Evolutionary conservation across 2,113 vertebrate genomes (phyloP).

Genomic region (Boulengeromyrus knoepffleri): DNA sequence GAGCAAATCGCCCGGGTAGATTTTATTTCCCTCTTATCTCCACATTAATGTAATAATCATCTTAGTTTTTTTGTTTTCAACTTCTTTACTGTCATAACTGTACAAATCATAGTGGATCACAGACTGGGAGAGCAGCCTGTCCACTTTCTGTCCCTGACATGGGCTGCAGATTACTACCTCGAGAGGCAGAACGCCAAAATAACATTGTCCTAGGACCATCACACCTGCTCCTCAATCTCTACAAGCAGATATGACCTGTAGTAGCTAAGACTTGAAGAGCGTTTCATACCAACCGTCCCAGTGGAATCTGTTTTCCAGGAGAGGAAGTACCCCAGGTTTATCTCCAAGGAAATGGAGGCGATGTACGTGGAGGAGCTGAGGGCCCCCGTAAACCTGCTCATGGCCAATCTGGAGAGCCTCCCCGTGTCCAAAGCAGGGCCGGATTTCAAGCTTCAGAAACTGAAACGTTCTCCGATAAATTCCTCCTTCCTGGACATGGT

Average conservation of each 20-base stretch:
- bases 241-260: background rate
- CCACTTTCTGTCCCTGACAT: background rate
- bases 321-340: constrained; percentile 72
- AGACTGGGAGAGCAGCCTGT: background rate
- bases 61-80: background rate
- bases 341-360: constrained; percentile 81
- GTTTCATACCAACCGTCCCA: background rate
- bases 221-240: background rate
- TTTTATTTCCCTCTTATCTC: background rate
- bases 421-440: constrained; percentile 90
- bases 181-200: background rate
- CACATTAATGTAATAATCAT: background rate
- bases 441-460: constrained; percentile 85
- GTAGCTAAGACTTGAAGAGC: background rate
- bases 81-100: background rate
- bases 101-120: background rate
- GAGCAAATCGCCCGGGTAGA: constrained; percentile 84
- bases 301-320: constrained; percentile 62
- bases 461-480: constrained; percentile 82
- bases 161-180: background rate
- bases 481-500: constrained; percentile 90
- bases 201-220: background rate
- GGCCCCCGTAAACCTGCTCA: constrained; percentile 86
- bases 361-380: constrained; percentile 88
- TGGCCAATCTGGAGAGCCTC: constrained; percentile 96